Conservation (phyloP, 2,888 invertebrate genomes). For the Eilema depressum region DNA sequence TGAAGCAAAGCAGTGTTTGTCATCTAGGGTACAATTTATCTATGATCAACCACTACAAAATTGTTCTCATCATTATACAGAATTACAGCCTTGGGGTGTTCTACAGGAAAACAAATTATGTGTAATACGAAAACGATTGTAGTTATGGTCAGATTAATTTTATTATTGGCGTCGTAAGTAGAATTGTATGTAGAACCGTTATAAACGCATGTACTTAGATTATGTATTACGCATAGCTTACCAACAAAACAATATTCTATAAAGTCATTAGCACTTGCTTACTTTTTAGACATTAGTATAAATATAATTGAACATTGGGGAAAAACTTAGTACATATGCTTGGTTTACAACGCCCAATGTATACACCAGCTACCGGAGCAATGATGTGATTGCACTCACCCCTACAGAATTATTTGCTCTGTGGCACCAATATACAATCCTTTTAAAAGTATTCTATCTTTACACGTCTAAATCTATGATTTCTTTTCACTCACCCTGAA, state of each 20-base stretch:
- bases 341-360: background rate
- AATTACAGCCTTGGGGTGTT: background rate
- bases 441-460: background rate
- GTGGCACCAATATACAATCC: background rate
- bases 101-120: background rate
- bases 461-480: background rate
- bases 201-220: slow-evolving; percentile 34
- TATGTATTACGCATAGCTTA: slow-evolving; percentile 33
- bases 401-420: background rate
- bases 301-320: background rate
- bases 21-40: background rate
- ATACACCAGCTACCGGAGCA: background rate
- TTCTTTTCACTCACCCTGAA: background rate
- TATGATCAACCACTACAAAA: no score
- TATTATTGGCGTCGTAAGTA: slow-evolving; percentile 20
- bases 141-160: slow-evolving; percentile 9
- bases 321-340: background rate
- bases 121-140: slow-evolving; percentile 13
- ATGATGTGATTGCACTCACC: background rate
- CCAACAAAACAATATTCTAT: slow-evolving; percentile 5
- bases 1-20: background rate
- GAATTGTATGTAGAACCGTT: slow-evolving; percentile 18
- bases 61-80: background rate
- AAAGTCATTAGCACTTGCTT: slow-evolving; percentile 43
- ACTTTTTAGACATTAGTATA: slow-evolving; percentile 5